phyloP scores from a whole-genome alignment of 2,113 vertebrate genomes.

The Callopanchax toddi region DNA sequence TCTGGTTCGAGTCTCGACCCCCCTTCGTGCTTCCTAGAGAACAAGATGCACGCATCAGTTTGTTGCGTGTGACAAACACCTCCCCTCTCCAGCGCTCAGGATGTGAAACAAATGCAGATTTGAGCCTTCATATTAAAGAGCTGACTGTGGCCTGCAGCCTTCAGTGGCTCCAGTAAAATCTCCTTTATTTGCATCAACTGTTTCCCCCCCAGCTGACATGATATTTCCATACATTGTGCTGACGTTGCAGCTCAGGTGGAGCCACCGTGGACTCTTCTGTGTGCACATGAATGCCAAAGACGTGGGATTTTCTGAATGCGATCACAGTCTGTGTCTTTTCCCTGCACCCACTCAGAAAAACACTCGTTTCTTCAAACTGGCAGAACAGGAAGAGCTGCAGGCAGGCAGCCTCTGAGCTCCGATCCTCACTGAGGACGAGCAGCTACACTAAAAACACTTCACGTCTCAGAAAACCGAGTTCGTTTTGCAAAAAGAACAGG shows the following conservation, averaged over 20 bases:
- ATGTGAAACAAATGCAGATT: slow-evolving; percentile 30
- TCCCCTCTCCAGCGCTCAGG: not conserved
- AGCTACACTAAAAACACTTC: no score
- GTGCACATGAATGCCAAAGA: slow-evolving; percentile 25
- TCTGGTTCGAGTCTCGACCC: no score
- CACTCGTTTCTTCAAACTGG: slow-evolving; percentile 13
- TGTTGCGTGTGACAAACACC: slow-evolving; percentile 9
- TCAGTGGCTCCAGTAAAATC: slow-evolving; percentile 34
- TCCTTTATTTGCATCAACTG: slow-evolving; percentile 59
- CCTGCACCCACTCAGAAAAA: slow-evolving; percentile 40
- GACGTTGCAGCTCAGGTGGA: slow-evolving; percentile 32
- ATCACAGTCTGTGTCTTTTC: slow-evolving; percentile 7
- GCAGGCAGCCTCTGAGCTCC: no score
- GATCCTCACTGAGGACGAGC: no score
- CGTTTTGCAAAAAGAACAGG: no score
- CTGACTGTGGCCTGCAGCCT: slow-evolving; percentile 18
- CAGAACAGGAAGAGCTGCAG: slow-evolving; percentile 5
- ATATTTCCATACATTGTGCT: slow-evolving; percentile 37
- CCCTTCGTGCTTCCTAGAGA: no score
- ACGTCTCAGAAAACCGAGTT: no score
- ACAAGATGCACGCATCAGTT: no score
- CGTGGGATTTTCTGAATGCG: slow-evolving; percentile 14
- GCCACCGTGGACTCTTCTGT: slow-evolving; percentile 1
- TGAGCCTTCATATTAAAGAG: slow-evolving; percentile 7
- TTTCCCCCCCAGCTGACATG: not conserved